These are phyloP conservation scores for Aethes cnicana DNA, from an alignment of 2,888 invertebrate genomes.

Conservation along the genomic window DNA sequence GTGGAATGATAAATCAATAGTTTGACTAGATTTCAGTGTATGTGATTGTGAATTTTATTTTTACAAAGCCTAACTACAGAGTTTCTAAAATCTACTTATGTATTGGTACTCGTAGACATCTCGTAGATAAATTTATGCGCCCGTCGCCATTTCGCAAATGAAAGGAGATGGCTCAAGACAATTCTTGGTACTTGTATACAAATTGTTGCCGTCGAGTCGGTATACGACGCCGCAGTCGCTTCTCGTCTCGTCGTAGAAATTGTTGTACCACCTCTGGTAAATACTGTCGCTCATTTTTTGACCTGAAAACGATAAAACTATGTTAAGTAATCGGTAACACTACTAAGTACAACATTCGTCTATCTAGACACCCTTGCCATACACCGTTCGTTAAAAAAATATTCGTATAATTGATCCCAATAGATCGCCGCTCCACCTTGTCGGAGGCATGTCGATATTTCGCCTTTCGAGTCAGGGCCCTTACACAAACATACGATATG, in stretches of 20 bases:
- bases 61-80: no score
- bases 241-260: neutral
- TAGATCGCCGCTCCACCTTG: no score
- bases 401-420: no score
- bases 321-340: no score
- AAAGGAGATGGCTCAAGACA: neutral
- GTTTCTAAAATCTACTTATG: no score
- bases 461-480: no score
- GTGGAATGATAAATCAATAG: conserved; percentile 23
- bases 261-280: conserved; percentile 1
- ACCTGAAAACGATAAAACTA: conserved; percentile 10
- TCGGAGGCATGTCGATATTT: no score
- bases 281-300: conserved; percentile 18
- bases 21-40: neutral
- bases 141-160: neutral
- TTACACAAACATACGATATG: no score
- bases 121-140: neutral
- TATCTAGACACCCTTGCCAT: no score
- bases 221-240: conserved; percentile 1
- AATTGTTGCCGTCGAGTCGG: neutral
- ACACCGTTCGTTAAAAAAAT: no score
- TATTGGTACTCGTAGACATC: no score
- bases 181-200: neutral
- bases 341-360: no score
- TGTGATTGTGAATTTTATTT: neutral